Evolutionary conservation across 1,140 invertebrate species (phyloP), one percentile per base, ranked within the genome.

Genomic region (Monomorium pharaonis): DNA sequence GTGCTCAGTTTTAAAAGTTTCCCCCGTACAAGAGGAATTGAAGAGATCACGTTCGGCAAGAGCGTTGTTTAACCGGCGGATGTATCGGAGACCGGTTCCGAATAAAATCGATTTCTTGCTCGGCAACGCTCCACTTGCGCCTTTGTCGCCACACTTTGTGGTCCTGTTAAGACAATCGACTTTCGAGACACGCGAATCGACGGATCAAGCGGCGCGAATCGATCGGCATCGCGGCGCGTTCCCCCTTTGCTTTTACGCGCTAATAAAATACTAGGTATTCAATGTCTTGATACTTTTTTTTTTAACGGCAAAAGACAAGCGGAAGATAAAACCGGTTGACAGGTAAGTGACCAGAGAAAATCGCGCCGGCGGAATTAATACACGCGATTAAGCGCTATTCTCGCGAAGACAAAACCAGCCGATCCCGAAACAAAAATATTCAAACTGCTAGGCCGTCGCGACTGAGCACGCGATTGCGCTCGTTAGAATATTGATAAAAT

Each of bases 121-220:
- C 84, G 30, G 44, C 21, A 62, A 86, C 77, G 76, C 49, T 81
- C 63, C n/a, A 62, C 44, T 77, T 62, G 72, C 72, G 30, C 54
- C 56, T 83, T 86, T 83, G 67, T 84, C 78, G 51, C 56, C 47
- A 58, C 56, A 63, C 56, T 72, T 86, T 63, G 63, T 67, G 54
- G 21, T 81, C 49, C 42, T 65, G 63, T 70, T 86, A 72, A 86
- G 56, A 83, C 78, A 86, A 86, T 86, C 81, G 42, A 83, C 33
- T 67, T 69, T 65, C 33, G 70, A 44, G 70, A 63, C 47, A 56
- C 49, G 84, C 63, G 63, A 84, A 63, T 80, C 74, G 60, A 42
- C 37, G 47, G 47, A 65, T 37, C 63, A 47, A 78, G 77, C 77
- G 56, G 65, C 54, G 54, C 77, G 63, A 72, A 83, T 86, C 47